A percentile compares a stretch with the other conserved stretches of the same genome.
These are phyloP conservation scores for Cydia amplana DNA, from an alignment of 1,140 invertebrate species.

Conservation along the genomic window DNA sequence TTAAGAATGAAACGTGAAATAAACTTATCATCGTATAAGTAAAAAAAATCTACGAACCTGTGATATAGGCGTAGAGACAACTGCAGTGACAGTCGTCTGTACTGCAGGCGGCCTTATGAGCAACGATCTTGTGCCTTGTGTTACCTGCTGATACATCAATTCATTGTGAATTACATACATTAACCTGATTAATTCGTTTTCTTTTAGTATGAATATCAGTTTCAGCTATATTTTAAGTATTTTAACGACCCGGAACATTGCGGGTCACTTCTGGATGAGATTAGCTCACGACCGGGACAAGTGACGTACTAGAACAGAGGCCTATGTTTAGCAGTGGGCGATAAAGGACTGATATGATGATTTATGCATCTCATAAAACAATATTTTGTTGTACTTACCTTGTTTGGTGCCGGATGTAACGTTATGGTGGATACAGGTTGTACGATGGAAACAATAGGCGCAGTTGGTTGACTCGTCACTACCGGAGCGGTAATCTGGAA, in stretches of 20 bases:
- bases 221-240: too few relatives aligned
- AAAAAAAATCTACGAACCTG: constrained; percentile 47
- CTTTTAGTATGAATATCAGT: too few relatives aligned
- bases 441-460: not conserved
- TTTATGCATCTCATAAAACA: too few relatives aligned
- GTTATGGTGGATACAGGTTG: constrained; percentile 15
- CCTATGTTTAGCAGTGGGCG: too few relatives aligned
- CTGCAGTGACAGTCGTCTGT: constrained; percentile 51
- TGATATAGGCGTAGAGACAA: constrained; percentile 46
- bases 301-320: too few relatives aligned
- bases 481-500: not conserved
- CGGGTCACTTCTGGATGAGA: too few relatives aligned
- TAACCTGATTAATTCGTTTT: too few relatives aligned
- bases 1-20: too few relatives aligned
- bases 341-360: not conserved
- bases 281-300: too few relatives aligned
- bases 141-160: constrained; percentile 42
- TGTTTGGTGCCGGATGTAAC: constrained; percentile 13
- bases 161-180: too few relatives aligned
- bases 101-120: constrained; percentile 59
- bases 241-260: too few relatives aligned
- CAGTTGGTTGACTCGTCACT: constrained; percentile 1
- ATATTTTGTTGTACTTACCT: not conserved
- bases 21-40: too few relatives aligned
- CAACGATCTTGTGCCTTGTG: constrained; percentile 64